These are phyloP conservation scores for Mormyrus iriodes DNA, from an alignment of 2,113 vertebrate species.

Conservation along the genomic window DNA sequence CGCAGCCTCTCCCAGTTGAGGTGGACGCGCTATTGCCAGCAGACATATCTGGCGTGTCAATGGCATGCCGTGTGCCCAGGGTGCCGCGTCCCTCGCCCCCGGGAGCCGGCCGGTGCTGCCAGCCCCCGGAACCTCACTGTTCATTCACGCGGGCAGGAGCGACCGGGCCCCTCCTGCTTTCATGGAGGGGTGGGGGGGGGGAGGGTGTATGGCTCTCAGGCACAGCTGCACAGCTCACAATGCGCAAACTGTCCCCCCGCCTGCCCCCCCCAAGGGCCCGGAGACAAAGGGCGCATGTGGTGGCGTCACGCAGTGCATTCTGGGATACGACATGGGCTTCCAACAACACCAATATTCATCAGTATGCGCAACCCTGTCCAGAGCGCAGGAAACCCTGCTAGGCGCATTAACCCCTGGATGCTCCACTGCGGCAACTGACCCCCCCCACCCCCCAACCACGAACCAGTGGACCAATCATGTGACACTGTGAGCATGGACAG, in stretches of 20 bases:
- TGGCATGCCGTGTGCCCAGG: background rate
- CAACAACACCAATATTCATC: background rate
- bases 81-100: background rate
- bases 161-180: background rate
- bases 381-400: background rate
- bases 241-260: background rate
- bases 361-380: background rate
- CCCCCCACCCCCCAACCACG: background rate
- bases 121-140: background rate
- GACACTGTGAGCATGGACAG: background rate
- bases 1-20: background rate
- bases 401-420: background rate
- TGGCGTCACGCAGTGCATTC: background rate
- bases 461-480: background rate
- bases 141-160: constrained; percentile 3
- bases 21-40: background rate
- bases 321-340: background rate
- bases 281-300: background rate
- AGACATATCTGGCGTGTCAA: background rate
- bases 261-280: background rate
- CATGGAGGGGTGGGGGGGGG: background rate
- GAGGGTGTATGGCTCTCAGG: background rate
- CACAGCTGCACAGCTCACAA: constrained; percentile 21
- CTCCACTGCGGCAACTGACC: background rate
- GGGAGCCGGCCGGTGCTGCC: background rate